Conservation (phyloP, 2,113 vertebrate genomes). For the Crotalus viridis region DNA sequence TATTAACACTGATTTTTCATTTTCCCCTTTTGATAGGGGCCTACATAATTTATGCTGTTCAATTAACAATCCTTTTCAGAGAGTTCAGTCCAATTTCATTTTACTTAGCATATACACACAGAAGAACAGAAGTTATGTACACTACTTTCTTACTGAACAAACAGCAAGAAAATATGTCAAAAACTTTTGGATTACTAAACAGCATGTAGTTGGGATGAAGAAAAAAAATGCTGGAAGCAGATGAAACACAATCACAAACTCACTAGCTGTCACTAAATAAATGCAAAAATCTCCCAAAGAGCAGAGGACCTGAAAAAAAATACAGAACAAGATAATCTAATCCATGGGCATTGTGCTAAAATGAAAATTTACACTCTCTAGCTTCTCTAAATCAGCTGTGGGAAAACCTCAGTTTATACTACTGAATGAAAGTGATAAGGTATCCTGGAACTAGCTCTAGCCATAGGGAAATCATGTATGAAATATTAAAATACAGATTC, state of each 20-base stretch:
- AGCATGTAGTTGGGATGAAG: not conserved
- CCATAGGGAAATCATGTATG: not conserved
- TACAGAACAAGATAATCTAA: not conserved
- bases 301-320: not conserved
- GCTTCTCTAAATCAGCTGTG: not conserved
- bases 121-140: not conserved
- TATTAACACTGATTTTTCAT: not conserved
- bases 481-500: not conserved
- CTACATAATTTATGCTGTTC: not conserved
- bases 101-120: not conserved
- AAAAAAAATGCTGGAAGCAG: not conserved
- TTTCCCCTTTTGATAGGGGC: not conserved
- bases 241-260: not conserved
- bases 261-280: not conserved
- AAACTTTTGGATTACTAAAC: not conserved
- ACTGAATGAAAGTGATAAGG: not conserved
- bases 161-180: accelerated
- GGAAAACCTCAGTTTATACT: not conserved
- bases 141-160: not conserved
- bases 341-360: not conserved
- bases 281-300: not conserved
- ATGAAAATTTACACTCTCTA: not conserved
- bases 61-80: not conserved
- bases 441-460: not conserved
- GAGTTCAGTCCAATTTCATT: not conserved